These are phyloP conservation scores for Triplophysa siluroides DNA, from an alignment of 2,113 vertebrate species.

Conservation along the genomic window DNA sequence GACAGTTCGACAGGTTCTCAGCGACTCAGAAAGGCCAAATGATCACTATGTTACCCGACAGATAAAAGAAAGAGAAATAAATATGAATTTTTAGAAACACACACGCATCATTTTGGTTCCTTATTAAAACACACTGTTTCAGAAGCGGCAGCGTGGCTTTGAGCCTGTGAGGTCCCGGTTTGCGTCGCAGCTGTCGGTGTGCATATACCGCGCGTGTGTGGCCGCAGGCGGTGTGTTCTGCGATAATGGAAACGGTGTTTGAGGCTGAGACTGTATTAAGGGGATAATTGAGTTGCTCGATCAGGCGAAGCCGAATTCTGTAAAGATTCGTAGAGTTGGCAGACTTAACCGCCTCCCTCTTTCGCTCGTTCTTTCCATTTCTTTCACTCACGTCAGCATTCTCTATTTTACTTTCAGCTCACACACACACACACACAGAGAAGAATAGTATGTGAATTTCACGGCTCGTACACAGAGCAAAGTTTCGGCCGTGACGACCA, in stretches of 20 bases:
- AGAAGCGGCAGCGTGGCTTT: conserved; percentile 10
- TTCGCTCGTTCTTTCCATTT: background rate
- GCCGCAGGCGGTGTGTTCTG: conserved; percentile 55
- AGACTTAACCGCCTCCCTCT: conserved; percentile 41
- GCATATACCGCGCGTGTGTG: conserved; percentile 29
- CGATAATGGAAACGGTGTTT: conserved; percentile 57
- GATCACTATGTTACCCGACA: background rate
- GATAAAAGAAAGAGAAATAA: background rate
- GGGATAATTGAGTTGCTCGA: conserved; percentile 63
- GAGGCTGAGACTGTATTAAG: conserved; percentile 56
- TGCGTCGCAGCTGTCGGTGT: conserved; percentile 36
- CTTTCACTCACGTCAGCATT: background rate
- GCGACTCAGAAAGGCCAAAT: background rate
- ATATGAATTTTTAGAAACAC: background rate
- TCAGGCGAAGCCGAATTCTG: conserved; percentile 58
- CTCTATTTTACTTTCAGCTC: background rate
- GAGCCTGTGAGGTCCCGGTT: conserved; percentile 29
- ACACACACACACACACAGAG: background rate
- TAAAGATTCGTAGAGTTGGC: conserved; percentile 52
- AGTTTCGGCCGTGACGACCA: background rate
- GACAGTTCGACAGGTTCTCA: conserved; percentile 19
- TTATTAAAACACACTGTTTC: conserved; percentile 26
- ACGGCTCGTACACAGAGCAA: background rate
- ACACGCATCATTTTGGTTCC: conserved; percentile 29
- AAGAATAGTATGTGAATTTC: background rate